These are phyloP conservation scores for Lontra canadensis DNA, from an alignment of 2,113 vertebrate genomes.

Conservation along the genomic window DNA sequence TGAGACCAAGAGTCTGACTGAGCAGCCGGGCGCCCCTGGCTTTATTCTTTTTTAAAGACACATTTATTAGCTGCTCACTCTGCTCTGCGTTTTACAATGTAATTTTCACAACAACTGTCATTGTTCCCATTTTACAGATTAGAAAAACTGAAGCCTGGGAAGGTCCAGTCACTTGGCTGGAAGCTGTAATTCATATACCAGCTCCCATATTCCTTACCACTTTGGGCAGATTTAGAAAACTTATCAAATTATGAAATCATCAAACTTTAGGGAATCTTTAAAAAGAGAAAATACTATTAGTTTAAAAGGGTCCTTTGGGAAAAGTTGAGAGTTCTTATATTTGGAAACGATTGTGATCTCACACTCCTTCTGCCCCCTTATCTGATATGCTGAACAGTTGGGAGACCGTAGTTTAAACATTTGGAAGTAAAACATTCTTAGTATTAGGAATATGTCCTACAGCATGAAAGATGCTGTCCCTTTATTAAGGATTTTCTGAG, in stretches of 20 bases:
- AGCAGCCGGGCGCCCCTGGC: background rate
- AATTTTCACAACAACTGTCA: background rate
- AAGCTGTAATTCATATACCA: background rate
- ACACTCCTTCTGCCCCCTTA: background rate
- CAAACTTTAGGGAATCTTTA: background rate
- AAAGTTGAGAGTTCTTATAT: background rate
- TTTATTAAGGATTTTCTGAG: background rate
- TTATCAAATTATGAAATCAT: background rate
- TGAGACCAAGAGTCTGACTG: background rate
- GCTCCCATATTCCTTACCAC: background rate
- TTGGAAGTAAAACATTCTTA: background rate
- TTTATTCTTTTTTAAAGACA: background rate
- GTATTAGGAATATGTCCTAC: background rate
- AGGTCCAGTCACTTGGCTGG: background rate
- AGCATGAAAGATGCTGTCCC: background rate
- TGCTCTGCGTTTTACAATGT: background rate
- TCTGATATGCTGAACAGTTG: background rate
- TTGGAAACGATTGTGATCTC: background rate
- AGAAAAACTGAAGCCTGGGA: background rate
- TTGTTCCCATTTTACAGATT: background rate
- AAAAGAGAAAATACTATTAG: background rate
- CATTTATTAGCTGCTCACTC: background rate
- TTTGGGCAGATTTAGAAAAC: background rate
- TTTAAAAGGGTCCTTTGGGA: background rate
- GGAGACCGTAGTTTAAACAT: background rate